Evolutionary conservation across 1,140 invertebrate genomes (phyloP), one percentile per base, ranked within the genome.

Genomic region (Scaptomyza pallida): DNA sequence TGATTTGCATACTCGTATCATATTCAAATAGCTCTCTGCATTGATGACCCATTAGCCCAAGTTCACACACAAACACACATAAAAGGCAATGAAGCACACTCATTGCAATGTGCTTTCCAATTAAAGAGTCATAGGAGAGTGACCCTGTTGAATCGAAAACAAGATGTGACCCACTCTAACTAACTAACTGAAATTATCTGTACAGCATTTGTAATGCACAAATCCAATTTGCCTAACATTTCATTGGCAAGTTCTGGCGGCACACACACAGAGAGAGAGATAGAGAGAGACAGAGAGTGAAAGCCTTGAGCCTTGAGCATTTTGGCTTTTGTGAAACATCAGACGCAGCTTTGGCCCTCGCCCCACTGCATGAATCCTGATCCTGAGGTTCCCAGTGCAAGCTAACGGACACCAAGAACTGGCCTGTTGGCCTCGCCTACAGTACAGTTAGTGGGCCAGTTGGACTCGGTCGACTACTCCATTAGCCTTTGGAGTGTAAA

Each of bases 401-500:
- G 55, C 71, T 56, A 44, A 77, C 45, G 70, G 72, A 68, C 52
- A 75, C 62, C 72, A 61, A 12, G 2, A 12, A 37, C 33, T 55
- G 45, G 47, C 13, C 33, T 50, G 55, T 21, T 60, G 56, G 72
- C 50, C 51, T 76, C 54, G 81, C 75, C 72, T 80, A n/a, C 61
- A 60, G 40, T 64, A 43, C 77, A 56, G 77, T 76, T 79, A 72
- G 83, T 67, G 57, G 70, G 68, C 71, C 76, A 76, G 80, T 85
- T 65, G n/a, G 81, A 77, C 81, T 86, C 71, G 78, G 82, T 86
- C 82, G 78, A 86, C 82, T 86, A 82, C 83, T 89, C 83, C 85
- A 89, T 89, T 89, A 89, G 83, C 85, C 83, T 89, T 88, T 89
- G 72, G 83, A 89, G 83, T 89, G 83, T 89, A 88, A 89, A 89